Conservation (phyloP, 2,888 invertebrate species). For the Aricia artaxerxes region DNA sequence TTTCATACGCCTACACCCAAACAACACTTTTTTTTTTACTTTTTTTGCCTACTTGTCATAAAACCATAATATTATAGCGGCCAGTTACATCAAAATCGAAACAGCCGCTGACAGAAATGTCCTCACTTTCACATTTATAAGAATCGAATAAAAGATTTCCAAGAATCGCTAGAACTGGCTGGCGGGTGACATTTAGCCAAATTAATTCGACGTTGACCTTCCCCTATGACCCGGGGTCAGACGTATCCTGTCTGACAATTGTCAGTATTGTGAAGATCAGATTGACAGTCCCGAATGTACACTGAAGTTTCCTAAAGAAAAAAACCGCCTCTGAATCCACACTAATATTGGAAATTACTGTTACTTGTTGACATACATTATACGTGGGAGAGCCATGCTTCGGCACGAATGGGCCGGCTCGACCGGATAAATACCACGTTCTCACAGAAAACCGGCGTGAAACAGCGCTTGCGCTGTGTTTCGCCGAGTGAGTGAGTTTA, state of each 20-base stretch:
- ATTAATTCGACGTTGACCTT: conserved; percentile 42
- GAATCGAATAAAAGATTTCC: background rate
- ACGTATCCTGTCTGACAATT: conserved; percentile 31
- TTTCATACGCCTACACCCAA: no score
- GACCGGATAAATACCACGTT: no score
- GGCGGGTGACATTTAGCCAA: conserved; percentile 42
- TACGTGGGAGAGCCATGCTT: no score
- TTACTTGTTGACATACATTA: no score
- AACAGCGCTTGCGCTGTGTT: no score
- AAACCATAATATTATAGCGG: background rate
- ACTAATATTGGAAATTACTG: no score
- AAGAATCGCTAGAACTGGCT: conserved; percentile 25
- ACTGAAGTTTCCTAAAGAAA: background rate
- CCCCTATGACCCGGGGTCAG: conserved; percentile 35
- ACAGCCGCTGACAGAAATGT: background rate
- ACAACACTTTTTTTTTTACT: no score
- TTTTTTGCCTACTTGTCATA: no score
- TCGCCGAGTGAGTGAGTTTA: no score
- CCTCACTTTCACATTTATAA: background rate
- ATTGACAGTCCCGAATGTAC: background rate
- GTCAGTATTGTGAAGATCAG: background rate
- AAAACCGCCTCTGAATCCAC: no score
- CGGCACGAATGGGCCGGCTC: no score
- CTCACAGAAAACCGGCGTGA: no score
- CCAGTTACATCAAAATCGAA: background rate